These are phyloP conservation scores for Noctilio leporinus DNA, from an alignment of 2,113 vertebrate species.

Conservation along the genomic window DNA sequence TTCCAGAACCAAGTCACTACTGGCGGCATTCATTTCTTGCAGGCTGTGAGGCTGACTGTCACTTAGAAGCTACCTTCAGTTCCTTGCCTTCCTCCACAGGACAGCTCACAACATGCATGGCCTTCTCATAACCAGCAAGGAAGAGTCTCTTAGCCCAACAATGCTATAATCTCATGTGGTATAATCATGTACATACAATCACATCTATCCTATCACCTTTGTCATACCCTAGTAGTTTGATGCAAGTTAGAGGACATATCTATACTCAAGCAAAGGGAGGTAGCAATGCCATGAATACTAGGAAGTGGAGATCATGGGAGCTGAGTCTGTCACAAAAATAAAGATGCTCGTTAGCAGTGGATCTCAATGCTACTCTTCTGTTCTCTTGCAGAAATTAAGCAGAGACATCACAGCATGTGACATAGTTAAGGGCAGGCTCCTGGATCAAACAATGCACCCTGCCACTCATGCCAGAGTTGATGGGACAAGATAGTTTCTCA, in stretches of 20 bases:
- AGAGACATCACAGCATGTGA: background rate
- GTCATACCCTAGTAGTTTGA: background rate
- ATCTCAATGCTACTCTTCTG: background rate
- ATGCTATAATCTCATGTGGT: background rate
- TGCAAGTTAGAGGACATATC: background rate
- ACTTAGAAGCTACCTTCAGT: background rate
- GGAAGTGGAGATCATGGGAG: background rate
- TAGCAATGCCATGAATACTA: background rate
- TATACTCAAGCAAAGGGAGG: background rate
- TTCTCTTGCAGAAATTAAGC: background rate
- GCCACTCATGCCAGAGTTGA: background rate
- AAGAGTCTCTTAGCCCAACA: background rate
- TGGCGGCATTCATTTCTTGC: background rate
- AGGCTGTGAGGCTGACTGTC: background rate
- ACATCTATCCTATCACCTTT: background rate
- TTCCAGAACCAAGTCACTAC: rapidly evolving
- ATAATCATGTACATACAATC: rapidly evolving
- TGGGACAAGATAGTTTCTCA: background rate
- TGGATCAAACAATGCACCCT: background rate
- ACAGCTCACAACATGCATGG: background rate
- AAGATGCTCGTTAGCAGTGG: background rate
- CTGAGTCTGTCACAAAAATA: background rate
- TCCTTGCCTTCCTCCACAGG: background rate
- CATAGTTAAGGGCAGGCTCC: background rate
- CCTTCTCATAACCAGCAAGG: background rate